Evolutionary conservation across 2,888 invertebrate genomes (phyloP), one percentile per base, ranked within the genome.

Genomic region (Synergus umbraculus): DNA sequence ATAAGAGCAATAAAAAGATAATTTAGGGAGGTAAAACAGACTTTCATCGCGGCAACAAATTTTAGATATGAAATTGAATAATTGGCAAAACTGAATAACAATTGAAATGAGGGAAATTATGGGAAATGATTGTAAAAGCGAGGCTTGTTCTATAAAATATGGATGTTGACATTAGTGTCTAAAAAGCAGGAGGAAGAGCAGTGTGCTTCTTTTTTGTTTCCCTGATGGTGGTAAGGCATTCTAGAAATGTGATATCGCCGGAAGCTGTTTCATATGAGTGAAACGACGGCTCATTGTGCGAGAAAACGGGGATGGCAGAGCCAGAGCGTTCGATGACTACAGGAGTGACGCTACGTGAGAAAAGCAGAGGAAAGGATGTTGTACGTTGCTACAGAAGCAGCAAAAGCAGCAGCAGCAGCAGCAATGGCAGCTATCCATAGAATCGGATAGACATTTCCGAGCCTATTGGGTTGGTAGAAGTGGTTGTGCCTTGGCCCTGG

Each of bases 211-310:
- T 77, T 78, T 67, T 76, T 60, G 9, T 46, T 54, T 65, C 46
- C 44, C 7, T n/a, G 37, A 44, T 60, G 79, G 76, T 77, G 80
- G 60, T 76, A 66, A 79, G 79, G 79, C 76, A 81, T 84, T 78
- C 76, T 81, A 85, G 81, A 85, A 88, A 87, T 82, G 85, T 86
- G 85, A 88, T 87, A 88, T 87, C 82, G 87, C 88, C 86, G 79
- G 85, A 81, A 86, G 88, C 87, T 86, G 85, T 88, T 87, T 87
- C 86, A 86, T 86, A 88, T 81, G 84, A 85, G 86, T 84, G 84
- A 85, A 86, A 86, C 83, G 82, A 82, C 79, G 81, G 79, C 67
- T 85, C 82, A 89, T 89, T 88, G 86, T 88, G 79, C 76, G 79
- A 60, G 64, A 64, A 43, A 78, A 65, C 41, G 63, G 13, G 76